Conservation (phyloP, 2,888 invertebrate genomes). For the Caenorhabditis panamensis region DNA sequence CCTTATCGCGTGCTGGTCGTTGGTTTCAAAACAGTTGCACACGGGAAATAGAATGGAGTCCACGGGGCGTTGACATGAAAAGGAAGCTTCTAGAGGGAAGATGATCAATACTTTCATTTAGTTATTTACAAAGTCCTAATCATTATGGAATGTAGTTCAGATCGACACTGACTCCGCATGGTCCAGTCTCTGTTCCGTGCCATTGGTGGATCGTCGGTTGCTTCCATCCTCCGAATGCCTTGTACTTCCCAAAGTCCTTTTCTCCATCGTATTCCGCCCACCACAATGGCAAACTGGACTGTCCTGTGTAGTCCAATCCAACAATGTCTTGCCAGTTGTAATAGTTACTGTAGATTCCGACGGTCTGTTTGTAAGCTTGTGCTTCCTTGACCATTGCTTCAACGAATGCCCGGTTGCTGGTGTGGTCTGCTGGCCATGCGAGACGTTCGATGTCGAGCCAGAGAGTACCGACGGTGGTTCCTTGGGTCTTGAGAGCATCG, state of each 20-base stretch:
- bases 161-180: conserved; percentile 70
- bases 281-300: conserved; percentile 66
- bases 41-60: conserved; percentile 13
- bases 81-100: no score
- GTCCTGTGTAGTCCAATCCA: conserved; percentile 66
- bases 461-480: conserved; percentile 58
- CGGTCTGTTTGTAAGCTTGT: conserved; percentile 44
- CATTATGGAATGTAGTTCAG: conserved; percentile 59
- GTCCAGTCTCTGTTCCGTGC: conserved; percentile 61
- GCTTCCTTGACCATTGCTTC: conserved; percentile 51
- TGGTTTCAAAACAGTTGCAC: conserved; percentile 49
- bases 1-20: conserved; percentile 12
- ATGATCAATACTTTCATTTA: not conserved
- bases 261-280: conserved; percentile 71
- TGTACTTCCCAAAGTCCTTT: conserved; percentile 45
- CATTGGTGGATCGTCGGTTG: conserved; percentile 67
- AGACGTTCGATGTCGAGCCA: conserved; percentile 70
- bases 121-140: conserved; percentile 13
- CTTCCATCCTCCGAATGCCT: conserved; percentile 67
- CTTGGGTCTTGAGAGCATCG: conserved; percentile 36
- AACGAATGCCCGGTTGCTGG: conserved; percentile 66
- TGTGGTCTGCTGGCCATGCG: conserved; percentile 67
- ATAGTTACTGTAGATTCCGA: conserved; percentile 71
- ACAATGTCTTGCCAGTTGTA: conserved; percentile 73
- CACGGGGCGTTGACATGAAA: not conserved